Evolutionary conservation across 2,113 vertebrate species (phyloP).

Genomic region (Thamnophis sirtalis): DNA sequence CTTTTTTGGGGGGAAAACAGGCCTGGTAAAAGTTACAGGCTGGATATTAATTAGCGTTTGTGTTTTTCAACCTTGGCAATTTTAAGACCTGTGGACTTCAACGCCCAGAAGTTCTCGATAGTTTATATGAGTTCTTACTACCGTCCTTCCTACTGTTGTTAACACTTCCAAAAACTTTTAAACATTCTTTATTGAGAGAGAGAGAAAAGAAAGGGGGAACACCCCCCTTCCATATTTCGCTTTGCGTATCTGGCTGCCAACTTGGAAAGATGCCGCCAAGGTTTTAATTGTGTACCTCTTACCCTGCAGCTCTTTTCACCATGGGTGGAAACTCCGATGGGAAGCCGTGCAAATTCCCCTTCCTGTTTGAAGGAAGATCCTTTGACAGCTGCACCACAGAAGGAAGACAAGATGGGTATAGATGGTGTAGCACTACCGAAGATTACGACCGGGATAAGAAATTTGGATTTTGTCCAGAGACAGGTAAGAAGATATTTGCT

Average conservation of each 20-base stretch:
- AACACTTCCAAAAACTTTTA: neutral
- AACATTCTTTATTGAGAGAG: neutral
- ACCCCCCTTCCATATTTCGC: too few species aligned
- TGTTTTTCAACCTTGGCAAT: too few species aligned
- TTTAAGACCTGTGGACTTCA: neutral
- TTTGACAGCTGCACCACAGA: conserved; percentile 88
- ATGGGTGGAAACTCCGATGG: conserved; percentile 89
- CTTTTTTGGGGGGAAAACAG: too few species aligned
- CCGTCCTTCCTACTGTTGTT: neutral
- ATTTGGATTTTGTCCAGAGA: conserved; percentile 95
- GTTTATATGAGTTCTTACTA: neutral
- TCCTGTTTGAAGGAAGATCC: conserved; percentile 84
- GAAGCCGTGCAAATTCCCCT: conserved; percentile 92
- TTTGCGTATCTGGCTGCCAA: neutral
- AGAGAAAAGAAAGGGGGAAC: too few species aligned
- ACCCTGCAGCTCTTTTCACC: conserved; percentile 84
- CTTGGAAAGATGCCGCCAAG: too few species aligned
- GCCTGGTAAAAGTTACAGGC: too few species aligned
- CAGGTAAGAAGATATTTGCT: conserved; percentile 66
- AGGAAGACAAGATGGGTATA: conserved; percentile 91
- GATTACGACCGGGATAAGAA: conserved; percentile 90
- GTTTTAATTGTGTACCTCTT: neutral
- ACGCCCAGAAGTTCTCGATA: neutral
- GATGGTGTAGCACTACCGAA: conserved; percentile 94
- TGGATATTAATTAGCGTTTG: too few species aligned